Conservation (phyloP, 2,113 vertebrate genomes). For the Leuciscus idus region DNA sequence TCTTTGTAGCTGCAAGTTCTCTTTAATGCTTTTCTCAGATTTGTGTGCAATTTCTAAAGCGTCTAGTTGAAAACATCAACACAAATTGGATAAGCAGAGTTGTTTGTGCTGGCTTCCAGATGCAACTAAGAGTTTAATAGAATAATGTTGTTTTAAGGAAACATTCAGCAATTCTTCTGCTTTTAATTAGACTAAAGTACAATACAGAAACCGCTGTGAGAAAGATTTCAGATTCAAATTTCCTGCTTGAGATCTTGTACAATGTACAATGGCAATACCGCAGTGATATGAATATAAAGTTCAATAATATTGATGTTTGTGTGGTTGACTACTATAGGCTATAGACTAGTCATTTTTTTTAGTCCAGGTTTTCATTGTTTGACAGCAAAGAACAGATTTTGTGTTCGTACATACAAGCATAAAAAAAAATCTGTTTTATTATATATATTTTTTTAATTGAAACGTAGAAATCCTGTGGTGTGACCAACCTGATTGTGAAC, state of each 20-base stretch:
- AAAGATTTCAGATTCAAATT: not conserved
- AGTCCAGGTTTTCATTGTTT: too few relatives aligned
- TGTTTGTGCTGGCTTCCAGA: not conserved
- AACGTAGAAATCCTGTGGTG: not conserved
- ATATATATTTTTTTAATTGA: too few relatives aligned
- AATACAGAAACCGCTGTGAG: not conserved
- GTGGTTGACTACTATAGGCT: not conserved
- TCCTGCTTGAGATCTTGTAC: too few relatives aligned
- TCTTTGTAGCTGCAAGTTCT: not conserved
- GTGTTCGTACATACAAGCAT: too few relatives aligned
- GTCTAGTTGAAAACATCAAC: not conserved
- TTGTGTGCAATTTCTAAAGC: not conserved
- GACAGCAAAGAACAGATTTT: too few relatives aligned
- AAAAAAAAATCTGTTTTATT: too few relatives aligned
- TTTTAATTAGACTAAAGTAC: not conserved
- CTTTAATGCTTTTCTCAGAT: not conserved
- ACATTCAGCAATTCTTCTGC: not conserved
- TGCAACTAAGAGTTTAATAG: not conserved
- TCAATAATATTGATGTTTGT: not conserved
- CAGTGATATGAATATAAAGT: not conserved
- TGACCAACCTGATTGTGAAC: not conserved
- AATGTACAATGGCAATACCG: not conserved
- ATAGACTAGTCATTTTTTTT: too few relatives aligned
- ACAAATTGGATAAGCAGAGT: conserved; percentile 9
- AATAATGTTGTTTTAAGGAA: conserved; percentile 1